These are phyloP conservation scores for Biston betularia DNA, from an alignment of 2,888 invertebrate species.

Conservation along the genomic window DNA sequence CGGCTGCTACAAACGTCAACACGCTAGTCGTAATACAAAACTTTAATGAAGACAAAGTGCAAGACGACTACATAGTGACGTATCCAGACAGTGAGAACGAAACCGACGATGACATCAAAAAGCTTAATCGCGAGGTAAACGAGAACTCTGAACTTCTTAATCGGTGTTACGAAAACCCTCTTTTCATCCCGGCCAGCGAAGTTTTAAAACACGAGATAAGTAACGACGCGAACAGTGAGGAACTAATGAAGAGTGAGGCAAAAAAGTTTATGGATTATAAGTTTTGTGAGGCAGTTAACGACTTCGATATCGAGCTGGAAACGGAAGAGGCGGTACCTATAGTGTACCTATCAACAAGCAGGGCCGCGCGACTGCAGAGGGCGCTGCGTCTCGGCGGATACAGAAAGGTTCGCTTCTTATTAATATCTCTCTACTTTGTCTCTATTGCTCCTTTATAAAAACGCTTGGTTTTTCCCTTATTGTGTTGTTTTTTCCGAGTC, in stretches of 20 bases:
- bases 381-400: conserved; percentile 85
- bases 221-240: conserved; percentile 64
- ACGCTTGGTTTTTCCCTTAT: conserved; percentile 47
- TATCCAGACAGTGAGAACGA: conserved; percentile 68
- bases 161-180: conserved; percentile 72
- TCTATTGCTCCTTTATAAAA: conserved; percentile 45
- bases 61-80: conserved; percentile 71
- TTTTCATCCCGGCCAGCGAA: conserved; percentile 70
- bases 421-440: conserved; percentile 39
- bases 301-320: conserved; percentile 80
- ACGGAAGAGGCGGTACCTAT: conserved; percentile 74
- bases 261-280: conserved; percentile 78
- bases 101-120: conserved; percentile 55
- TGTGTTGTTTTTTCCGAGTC: conserved; percentile 46
- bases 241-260: conserved; percentile 75
- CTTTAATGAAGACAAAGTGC: conserved; percentile 55
- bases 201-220: conserved; percentile 73
- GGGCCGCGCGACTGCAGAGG: conserved; percentile 83
- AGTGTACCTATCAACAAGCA: conserved; percentile 81
- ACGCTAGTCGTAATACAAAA: conserved; percentile 60
- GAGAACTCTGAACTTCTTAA: conserved; percentile 61
- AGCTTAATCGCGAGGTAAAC: conserved; percentile 54
- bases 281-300: conserved; percentile 78
- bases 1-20: conserved; percentile 58
- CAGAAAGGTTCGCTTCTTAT: conserved; percentile 80